These are phyloP conservation scores for Nudaria mundana DNA, from an alignment of 2,888 invertebrate genomes.

Conservation along the genomic window DNA sequence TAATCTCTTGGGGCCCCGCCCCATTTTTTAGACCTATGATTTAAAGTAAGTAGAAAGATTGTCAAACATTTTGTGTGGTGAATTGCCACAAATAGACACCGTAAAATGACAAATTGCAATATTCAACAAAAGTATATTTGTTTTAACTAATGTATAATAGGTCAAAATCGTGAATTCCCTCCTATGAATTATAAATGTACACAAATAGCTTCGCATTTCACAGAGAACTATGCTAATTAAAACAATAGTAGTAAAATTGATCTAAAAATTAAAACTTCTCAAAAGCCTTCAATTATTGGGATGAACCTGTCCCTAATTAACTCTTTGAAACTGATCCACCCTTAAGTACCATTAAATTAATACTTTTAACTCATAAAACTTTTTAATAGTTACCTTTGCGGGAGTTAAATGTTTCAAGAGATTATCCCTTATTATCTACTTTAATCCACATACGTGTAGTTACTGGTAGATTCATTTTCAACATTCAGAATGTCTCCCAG, in stretches of 20 bases:
- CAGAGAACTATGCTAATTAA: neutral
- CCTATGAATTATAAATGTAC: neutral
- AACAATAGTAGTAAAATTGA: neutral
- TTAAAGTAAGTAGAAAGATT: no score
- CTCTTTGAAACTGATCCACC: neutral
- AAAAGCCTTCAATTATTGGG: neutral
- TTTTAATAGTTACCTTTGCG: constrained; percentile 42
- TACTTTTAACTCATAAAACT: constrained; percentile 44
- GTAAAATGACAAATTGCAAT: no score
- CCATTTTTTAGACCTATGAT: no score
- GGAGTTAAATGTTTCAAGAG: constrained; percentile 44
- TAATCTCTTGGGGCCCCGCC: no score
- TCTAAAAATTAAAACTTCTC: neutral
- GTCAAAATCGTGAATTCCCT: no score
- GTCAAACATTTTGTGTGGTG: no score
- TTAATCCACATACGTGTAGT: constrained; percentile 36
- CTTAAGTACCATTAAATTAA: neutral
- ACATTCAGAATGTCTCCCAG: constrained; percentile 36
- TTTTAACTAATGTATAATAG: no score
- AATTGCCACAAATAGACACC: no score
- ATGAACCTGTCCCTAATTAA: neutral
- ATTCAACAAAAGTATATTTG: no score
- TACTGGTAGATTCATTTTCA: constrained; percentile 27
- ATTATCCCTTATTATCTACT: constrained; percentile 39
- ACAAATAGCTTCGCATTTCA: neutral